Base-by-base conservation (phyloP, 1,140 invertebrate species). In the Drosophila kohkoa region DNA sequence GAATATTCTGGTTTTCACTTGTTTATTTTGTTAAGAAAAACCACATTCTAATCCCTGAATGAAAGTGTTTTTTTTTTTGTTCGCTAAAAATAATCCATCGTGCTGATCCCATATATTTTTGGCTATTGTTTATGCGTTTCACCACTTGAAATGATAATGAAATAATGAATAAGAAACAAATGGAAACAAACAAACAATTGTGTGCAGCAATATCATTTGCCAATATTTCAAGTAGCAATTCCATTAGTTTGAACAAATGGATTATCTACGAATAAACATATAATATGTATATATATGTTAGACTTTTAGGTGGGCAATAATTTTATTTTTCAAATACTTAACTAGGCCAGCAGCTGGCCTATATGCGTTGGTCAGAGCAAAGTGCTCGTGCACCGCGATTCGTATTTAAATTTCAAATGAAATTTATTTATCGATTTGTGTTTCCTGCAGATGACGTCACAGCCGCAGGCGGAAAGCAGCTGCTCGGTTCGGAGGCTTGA, bases 361-460 rank as follows among this genome's bases (percentile, higher is more conserved):
- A 2, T 48, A n/a, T 59, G 28, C 13, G 20, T 13, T 1, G 20
- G 25, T 3, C n/a, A 63, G n/a, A 13, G 35, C 51, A 7, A 52
- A 30, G 51, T 32, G 13, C 51, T 54, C 51, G n/a, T 54, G 51
- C 8, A 54, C 30, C 30, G 28, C 11, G 5, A 52, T 32, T 48
- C 5, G 16, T 55, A 55, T 5, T 11, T 74, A 32, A 28, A 51
- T 59, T 35, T 46, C 6, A 46, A 55, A n/a, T 13, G 3, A 45
- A 54, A 49, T 52, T 67, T 58, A 49, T 52, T 28, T 63, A 71
- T 72, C 10, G 59, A 60, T 66, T 59, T 65, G 20, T 35, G 41
- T 8, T 60, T 67, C 13, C 48, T 66, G 51, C 43, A 88, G 83
- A 89, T 88, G 83, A 88, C 83, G 81, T 78, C 83, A 83, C 65